These are phyloP conservation scores for Exaiptasia diaphana DNA, from an alignment of 64 coral and sea anemone species.

Conservation along the genomic window DNA sequence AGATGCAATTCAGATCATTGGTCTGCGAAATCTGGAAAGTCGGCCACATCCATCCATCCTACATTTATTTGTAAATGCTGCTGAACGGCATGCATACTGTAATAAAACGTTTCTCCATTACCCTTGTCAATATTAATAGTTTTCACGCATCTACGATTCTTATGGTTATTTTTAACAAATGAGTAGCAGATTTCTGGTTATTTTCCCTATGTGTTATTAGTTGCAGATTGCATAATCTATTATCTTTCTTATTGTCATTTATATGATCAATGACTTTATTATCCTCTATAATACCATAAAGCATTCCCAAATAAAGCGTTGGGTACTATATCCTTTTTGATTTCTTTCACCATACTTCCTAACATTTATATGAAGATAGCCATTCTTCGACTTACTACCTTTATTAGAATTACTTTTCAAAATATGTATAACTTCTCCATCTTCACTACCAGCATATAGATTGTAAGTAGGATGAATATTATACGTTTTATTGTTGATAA, in stretches of 20 bases:
- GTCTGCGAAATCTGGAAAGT: too few relatives aligned
- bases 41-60: too few relatives aligned
- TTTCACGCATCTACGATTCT: background rate
- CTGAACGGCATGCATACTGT: conserved; percentile 10
- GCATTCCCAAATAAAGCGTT: conserved; percentile 28
- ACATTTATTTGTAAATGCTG: background rate
- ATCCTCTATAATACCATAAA: background rate
- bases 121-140: background rate
- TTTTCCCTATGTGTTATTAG: background rate
- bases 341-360: conserved; percentile 33
- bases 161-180: background rate
- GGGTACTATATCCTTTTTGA: background rate
- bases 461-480: conserved; percentile 11
- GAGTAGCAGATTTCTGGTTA: too few relatives aligned
- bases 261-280: conserved; percentile 32
- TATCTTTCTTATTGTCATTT: conserved; percentile 3
- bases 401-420: conserved; percentile 7
- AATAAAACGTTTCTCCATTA: conserved; percentile 10
- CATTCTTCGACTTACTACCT: background rate
- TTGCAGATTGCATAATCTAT: conserved; percentile 22
- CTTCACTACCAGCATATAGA: conserved; percentile 40
- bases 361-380: background rate
- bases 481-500: background rate
- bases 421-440: conserved; percentile 42
- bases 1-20: too few relatives aligned